Conservation (phyloP, 2,113 vertebrate species). For the Elachura formosa region DNA sequence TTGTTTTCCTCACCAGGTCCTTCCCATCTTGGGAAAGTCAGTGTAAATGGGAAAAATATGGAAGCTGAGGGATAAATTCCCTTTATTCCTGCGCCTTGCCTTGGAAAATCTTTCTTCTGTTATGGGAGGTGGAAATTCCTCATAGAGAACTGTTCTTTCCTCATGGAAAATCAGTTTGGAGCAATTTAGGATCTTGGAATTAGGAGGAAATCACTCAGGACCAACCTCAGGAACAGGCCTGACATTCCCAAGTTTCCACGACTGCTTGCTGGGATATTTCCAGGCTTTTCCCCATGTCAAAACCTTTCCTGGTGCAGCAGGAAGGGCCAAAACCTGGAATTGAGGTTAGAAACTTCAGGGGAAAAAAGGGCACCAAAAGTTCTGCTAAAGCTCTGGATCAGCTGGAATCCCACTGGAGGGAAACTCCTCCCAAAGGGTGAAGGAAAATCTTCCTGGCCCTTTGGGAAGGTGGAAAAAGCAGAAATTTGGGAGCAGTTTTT, state of each 20-base stretch:
- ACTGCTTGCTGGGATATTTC: not conserved
- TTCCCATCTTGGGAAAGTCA: not conserved
- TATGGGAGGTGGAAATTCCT: not conserved
- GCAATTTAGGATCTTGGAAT: not conserved
- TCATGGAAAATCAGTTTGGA: not conserved
- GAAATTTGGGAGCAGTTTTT: accelerated
- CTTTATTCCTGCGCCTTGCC: not conserved
- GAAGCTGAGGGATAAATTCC: not conserved
- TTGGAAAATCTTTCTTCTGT: not conserved
- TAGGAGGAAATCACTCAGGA: accelerated
- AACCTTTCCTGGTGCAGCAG: not conserved
- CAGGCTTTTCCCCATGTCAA: not conserved
- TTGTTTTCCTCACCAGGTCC: accelerated
- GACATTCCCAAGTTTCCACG: not conserved
- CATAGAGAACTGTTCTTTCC: not conserved
- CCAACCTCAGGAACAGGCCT: not conserved
- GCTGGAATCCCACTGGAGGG: not conserved
- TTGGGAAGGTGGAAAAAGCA: not conserved
- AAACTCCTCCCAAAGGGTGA: not conserved
- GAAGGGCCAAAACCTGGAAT: not conserved
- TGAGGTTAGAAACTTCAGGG: not conserved
- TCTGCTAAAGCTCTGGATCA: not conserved
- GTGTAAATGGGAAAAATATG: not conserved
- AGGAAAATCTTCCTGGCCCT: not conserved
- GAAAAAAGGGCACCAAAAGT: not conserved